Percentiles rank a stretch among this genome's conserved stretches.
phyloP scores from a whole-genome alignment of 2,797 vertebrate genomes.

The Poeciliopsis paucimaculata region DNA sequence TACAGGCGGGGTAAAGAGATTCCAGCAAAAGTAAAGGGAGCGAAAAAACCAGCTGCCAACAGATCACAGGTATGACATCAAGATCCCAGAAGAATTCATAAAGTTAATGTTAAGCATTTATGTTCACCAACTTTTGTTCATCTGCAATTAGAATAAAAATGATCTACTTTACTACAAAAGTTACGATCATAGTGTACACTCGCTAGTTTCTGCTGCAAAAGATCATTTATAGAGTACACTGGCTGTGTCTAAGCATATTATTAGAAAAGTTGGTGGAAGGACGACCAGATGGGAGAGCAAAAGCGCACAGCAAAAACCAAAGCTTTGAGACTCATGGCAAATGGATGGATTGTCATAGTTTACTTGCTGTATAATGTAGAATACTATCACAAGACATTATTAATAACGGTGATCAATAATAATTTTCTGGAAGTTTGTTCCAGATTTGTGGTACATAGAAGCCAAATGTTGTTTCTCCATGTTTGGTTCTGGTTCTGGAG shows the following conservation, averaged over 20 bases:
- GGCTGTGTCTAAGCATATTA: background rate
- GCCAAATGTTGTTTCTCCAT: no score
- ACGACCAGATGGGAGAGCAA: background rate
- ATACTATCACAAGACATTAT: no score
- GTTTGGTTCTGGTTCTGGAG: no score
- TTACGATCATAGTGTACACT: background rate
- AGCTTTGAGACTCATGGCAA: background rate
- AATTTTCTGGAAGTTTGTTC: no score
- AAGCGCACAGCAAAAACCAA: background rate
- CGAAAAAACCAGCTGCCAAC: constrained; percentile 77
- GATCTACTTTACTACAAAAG: background rate
- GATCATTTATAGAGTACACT: background rate
- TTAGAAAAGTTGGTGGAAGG: constrained; percentile 1
- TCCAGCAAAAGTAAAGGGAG: constrained; percentile 74
- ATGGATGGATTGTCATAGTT: background rate
- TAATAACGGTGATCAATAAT: no score
- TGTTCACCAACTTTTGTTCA: background rate
- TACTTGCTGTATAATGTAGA: no score
- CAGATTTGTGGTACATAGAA: no score
- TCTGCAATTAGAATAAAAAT: background rate
- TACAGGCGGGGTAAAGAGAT: constrained; percentile 83
- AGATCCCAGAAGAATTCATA: no score
- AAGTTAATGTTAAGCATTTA: background rate
- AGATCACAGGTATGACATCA: constrained; percentile 77
- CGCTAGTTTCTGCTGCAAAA: background rate